Base-by-base conservation (phyloP, 2,888 invertebrate species). In the Dynastes tityus region DNA sequence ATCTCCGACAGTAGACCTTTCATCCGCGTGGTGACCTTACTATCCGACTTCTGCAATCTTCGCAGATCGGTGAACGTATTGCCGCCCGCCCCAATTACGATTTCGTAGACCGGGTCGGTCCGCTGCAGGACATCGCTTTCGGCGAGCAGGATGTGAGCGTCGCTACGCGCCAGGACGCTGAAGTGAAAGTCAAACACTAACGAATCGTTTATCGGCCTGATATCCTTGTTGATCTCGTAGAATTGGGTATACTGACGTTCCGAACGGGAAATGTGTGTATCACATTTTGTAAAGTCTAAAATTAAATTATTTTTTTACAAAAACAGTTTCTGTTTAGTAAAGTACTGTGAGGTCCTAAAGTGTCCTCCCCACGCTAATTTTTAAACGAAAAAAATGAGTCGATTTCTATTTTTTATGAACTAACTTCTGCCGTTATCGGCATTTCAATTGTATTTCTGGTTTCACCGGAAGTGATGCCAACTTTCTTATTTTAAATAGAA, bases 1-100 rank as follows among this genome's bases (percentile, higher is more conserved):
- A 92, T 88, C 3, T 90, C 85, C 22, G 93, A 93, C 79, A 95
- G 88, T 78, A 94, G 88, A 32, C 90, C 89, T 5, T 89, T 86
- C 1, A 92, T 91, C 82, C 90, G 89, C 53, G 89, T 89, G 0
- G 93, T 92, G 13, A 90, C 89, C 77, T 91, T 91, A 0, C 93
- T 92, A 37, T 90, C 89, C 58, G 90, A 87, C 83, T 92, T 91
- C 84, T 92, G 90, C 83, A 89, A 90, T 40, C 92, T 89, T 9
- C 95, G 90, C 45, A 95, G 91, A 83, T 94, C 92, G 1, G 93
- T 92, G 84, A 94, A 94, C 74, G 91, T 91, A 86, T 94, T 94
- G n/a, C 89, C 90, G 3, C 94, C 94, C 8, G 94, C 94, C 9
- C 94, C 94, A 32, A 95, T 90, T 75, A 94, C 94, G 65, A 94